Evolutionary conservation across 2,888 invertebrate genomes (phyloP).

Genomic region (Cryptosula pallasiana): DNA sequence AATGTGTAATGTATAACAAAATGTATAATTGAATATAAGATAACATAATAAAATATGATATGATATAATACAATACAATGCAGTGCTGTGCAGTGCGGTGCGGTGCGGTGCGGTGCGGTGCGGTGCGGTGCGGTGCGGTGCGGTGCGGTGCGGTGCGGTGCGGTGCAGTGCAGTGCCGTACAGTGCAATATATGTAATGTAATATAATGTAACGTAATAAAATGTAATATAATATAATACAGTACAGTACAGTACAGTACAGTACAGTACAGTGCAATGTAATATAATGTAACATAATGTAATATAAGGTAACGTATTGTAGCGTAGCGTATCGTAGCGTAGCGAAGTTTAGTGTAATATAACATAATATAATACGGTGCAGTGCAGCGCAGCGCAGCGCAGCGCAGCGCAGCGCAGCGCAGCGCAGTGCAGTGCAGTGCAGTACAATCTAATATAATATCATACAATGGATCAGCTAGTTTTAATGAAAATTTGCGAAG

Average conservation of each 20-base stretch:
- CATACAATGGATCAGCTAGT: background rate
- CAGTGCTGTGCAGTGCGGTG: constrained; percentile 25
- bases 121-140: constrained; percentile 26
- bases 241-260: background rate
- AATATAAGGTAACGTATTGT: background rate
- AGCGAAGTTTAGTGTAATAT: background rate
- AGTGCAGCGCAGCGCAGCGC: background rate
- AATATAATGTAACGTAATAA: too few relatives aligned
- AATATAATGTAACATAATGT: background rate
- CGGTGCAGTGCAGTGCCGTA: constrained; percentile 21
- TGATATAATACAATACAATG: constrained; percentile 25
- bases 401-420: background rate
- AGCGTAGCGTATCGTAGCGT: background rate
- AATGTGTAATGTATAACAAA: too few relatives aligned
- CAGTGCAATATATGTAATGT: constrained; percentile 1
- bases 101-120: constrained; percentile 26
- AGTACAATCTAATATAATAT: background rate
- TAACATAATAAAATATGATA: constrained; percentile 25
- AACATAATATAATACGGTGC: too few relatives aligned
- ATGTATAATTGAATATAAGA: constrained; percentile 25
- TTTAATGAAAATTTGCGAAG: too few relatives aligned
- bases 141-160: constrained; percentile 21
- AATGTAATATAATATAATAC: background rate
- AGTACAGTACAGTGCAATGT: background rate
- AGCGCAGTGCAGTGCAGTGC: background rate